Conservation (phyloP, 2,888 invertebrate genomes). For the Ceriagrion tenellum region DNA sequence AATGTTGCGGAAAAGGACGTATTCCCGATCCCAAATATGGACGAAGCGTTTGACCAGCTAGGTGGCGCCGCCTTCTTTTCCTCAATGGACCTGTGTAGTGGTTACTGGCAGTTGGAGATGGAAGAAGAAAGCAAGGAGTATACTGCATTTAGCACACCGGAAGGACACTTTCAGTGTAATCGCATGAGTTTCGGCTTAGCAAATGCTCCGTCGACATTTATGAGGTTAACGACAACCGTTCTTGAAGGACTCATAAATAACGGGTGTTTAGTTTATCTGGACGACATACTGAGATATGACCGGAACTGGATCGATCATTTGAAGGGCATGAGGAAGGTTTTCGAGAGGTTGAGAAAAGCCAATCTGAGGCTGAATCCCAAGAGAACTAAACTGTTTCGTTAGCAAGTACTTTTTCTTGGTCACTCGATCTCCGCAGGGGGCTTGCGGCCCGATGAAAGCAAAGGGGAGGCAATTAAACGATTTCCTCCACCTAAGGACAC, state of each 20-base stretch:
- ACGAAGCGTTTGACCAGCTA: constrained; percentile 59
- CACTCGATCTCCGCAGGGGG: constrained; percentile 21
- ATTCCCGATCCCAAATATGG: constrained; percentile 66
- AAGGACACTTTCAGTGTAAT: constrained; percentile 42
- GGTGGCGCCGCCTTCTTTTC: constrained; percentile 63
- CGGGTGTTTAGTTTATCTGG: not conserved
- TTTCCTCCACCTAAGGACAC: not conserved
- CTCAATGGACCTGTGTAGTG: constrained; percentile 63
- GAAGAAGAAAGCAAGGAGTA: constrained; percentile 60
- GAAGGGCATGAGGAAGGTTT: constrained; percentile 1
- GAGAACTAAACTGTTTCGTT: not conserved
- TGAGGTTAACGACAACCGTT: constrained; percentile 28
- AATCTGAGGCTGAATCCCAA: constrained; percentile 31
- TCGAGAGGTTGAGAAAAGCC: constrained; percentile 31
- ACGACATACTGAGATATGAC: not conserved
- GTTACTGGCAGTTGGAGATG: constrained; percentile 66
- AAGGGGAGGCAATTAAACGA: constrained; percentile 20
- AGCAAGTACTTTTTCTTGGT: not conserved
- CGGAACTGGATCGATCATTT: not conserved
- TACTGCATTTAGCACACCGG: constrained; percentile 51
- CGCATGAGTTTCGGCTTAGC: constrained; percentile 36
- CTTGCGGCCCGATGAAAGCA: not conserved
- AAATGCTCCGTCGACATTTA: constrained; percentile 38
- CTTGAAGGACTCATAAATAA: constrained; percentile 2
- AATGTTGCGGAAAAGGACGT: constrained; percentile 33